phyloP scores from a whole-genome alignment of 2,797 vertebrate species.

The Mormyrops boulengeri region DNA sequence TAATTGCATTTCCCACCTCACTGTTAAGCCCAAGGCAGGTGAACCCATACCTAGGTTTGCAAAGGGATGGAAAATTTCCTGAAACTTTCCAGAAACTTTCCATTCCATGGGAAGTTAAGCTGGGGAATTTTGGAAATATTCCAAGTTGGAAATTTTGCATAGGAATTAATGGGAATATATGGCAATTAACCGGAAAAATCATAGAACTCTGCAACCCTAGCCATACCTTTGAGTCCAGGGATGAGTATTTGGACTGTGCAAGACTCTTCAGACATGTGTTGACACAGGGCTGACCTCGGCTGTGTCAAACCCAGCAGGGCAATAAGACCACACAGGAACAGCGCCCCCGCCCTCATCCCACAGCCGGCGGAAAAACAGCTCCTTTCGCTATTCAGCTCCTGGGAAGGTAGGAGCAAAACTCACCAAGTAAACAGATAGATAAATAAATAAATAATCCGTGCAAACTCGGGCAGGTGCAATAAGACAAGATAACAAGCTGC shows the following conservation, averaged over 20 bases:
- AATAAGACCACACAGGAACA: slow-evolving; percentile 58
- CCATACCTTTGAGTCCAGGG: slow-evolving; percentile 91
- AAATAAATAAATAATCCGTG: not conserved
- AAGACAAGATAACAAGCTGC: not conserved
- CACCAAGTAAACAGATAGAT: not conserved
- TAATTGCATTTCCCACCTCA: not conserved
- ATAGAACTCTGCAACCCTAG: not conserved
- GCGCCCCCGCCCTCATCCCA: slow-evolving; percentile 73
- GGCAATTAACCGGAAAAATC: not conserved
- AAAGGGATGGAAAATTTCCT: not conserved
- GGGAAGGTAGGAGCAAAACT: not conserved
- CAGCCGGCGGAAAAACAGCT: slow-evolving; percentile 20
- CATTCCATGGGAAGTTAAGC: not conserved
- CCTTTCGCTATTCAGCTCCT: not conserved
- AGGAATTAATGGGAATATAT: not conserved
- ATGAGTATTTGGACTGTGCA: slow-evolving; percentile 95
- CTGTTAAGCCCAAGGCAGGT: not conserved
- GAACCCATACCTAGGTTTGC: not conserved
- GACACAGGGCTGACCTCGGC: slow-evolving; percentile 61
- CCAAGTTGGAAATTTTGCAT: not conserved
- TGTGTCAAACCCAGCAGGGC: slow-evolving; percentile 68
- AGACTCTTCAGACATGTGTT: slow-evolving; percentile 78
- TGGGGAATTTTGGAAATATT: not conserved
- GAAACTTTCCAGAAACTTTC: not conserved
- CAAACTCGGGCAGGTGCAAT: not conserved